A percentile compares a stretch with the other conserved stretches of the same genome.
phyloP scores from a whole-genome alignment of 2,888 invertebrate genomes.

The Carpatolechia fugitivella region DNA sequence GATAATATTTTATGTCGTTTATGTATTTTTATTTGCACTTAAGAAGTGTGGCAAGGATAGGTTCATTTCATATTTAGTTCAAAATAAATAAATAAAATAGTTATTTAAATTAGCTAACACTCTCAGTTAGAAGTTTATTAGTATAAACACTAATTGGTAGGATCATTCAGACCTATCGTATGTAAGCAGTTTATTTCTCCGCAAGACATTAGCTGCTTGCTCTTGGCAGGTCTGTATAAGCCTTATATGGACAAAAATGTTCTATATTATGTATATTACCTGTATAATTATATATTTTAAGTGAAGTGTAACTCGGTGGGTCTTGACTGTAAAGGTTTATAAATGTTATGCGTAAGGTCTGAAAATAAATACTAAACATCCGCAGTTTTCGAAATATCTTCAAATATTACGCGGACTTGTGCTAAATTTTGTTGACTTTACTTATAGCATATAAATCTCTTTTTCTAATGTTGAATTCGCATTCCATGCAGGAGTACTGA shows the following conservation, averaged over 20 bases:
- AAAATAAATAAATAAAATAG: conserved; percentile 43
- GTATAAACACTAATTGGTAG: conserved; percentile 42
- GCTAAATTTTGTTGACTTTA: neutral
- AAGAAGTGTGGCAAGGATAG: conserved; percentile 28
- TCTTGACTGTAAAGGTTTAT: conserved; percentile 21
- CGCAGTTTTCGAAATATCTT: no score
- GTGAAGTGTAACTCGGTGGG: conserved; percentile 49
- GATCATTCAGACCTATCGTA: neutral
- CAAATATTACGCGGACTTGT: no score
- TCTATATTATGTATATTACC: conserved; percentile 36
- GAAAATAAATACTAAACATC: neutral
- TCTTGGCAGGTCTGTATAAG: neutral
- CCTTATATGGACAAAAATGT: conserved; percentile 45
- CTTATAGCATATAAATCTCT: conserved; percentile 10
- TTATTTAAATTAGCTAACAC: conserved; percentile 52
- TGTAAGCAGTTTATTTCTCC: neutral
- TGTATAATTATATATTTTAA: conserved; percentile 58
- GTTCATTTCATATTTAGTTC: conserved; percentile 44
- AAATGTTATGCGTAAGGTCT: conserved; percentile 1
- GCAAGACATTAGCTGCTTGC: neutral
- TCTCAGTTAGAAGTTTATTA: conserved; percentile 53
- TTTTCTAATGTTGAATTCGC: conserved; percentile 38
- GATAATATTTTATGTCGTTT: neutral
- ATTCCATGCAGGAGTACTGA: conserved; percentile 49
- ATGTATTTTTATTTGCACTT: conserved; percentile 14